Base-by-base conservation (phyloP, 2,797 vertebrate species). In the Pterois miles region DNA sequence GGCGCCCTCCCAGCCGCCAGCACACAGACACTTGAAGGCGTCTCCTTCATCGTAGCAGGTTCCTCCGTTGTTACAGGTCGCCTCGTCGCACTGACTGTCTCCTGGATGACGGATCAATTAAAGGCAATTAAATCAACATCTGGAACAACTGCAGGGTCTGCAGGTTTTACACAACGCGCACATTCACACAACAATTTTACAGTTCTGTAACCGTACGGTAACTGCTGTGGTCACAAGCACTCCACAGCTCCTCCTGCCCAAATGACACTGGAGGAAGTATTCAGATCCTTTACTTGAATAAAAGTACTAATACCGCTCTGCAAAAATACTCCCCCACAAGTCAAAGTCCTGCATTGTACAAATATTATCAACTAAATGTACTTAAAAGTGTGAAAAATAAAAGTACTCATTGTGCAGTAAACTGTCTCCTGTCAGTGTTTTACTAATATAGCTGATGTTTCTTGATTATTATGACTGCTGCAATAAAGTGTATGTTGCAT, bases 51-150 rank as follows among this genome's bases (percentile, higher is more conserved):
- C 97, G 0, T 94, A 95, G 85, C 97, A 98, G 0, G 96, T 98
- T 12, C 97, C 97, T 1, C 97, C 96, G 0, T 97, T 98, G 89
- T 97, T 97, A 71, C 97, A 98, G 0, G 97, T 98, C 1, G 94
- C 93, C 86, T 96, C 96, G 0, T 98, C 97, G 1, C 97, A 98
- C 87, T 98, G 97, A 81, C 97, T 98, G 79, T 97, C 96, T 22
- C 96, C 97, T 98, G 84, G 12, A n/a, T n/a, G n/a, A n/a, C n/a
- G n/a, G n/a, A n/a, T n/a, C n/a, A n/a, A n/a, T n/a, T n/a, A n/a
- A n/a, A n/a, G n/a, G 29, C 23, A 16, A 31, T 13, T 2, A 16
- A 20, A 9, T 13, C 14, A 33, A 25, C 20, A 56, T 18, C 62
- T 65, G 71, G 50, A 36, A 25, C 71, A 27, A 11, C 56, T 58